Evolutionary conservation across 2,888 invertebrate genomes (phyloP), one percentile per base, ranked within the genome.

Genomic region (Eilema caniola): DNA sequence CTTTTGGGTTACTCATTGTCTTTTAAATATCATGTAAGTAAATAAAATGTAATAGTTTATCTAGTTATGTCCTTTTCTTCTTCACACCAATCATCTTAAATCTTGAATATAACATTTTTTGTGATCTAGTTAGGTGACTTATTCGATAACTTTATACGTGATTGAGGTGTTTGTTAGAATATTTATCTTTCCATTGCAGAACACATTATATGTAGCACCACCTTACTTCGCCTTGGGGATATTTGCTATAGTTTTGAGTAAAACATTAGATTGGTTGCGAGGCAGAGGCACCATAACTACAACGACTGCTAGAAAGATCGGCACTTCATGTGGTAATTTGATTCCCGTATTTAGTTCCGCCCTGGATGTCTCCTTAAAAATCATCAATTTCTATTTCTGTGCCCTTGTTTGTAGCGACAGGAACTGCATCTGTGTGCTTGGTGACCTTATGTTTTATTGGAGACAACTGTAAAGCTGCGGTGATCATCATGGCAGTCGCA

Each of bases 171-270:
- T n/a, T n/a, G n/a, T n/a, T n/a, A n/a, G n/a, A n/a, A n/a, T n/a
- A n/a, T n/a, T n/a, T n/a, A n/a, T n/a, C n/a, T 11, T 61, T 16
- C n/a, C 1, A n/a, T 83, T 77, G 2, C 88, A 97, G 96, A 98
- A 98, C 85, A 97, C 98, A 1, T 95, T 97, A 1, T 95, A 97
- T 7, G 97, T 97, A 3, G 96, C 98, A 0, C 85, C 98, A 66
- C 98, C 98, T 1, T 98, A 97, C 92, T 94, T 98, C 62, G 96
- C 97, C 20, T 96, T 98, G 95, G 98, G 98, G 97, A 87, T 98
- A 67, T 97, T 97, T 92, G 97, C 97, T 79, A 96, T 98, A 85
- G 86, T 90, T 1, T 93, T 97, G 25, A 97, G 97, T 81, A 96
- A 96, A 85, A 88, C 95, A 3, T 92, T 98, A 85, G 97, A 98